Base-by-base conservation (phyloP, 2,888 invertebrate species). In the Limnephilus auricula region DNA sequence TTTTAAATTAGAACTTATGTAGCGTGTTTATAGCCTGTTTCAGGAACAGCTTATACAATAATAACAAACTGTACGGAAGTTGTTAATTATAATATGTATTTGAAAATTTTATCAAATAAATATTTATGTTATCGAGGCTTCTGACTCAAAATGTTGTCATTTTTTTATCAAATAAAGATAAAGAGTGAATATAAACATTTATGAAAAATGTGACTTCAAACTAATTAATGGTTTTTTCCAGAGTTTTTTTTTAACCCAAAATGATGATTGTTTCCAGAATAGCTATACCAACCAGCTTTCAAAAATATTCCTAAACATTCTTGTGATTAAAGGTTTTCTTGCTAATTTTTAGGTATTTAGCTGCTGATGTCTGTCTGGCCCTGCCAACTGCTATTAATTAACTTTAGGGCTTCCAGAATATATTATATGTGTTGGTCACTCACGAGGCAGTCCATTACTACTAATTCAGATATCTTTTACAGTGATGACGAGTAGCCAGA, bases 381-480 rank as follows among this genome's bases (percentile, higher is more conserved):
- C 65, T 65, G 25, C n/a, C 25, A 65, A n/a, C 65, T 25, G 65
- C 9, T n/a, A 65, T 45, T 13, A 45, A 65, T 65, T 65, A 65
- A 25, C n/a, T 65, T n/a, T 65, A 65, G 65, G n/a, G 25, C n/a
- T 65, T 65, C 65, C 65, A 65, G 65, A 25, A 65, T 65, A 65
- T 18, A 65, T 65, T 65, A 6, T 25, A 9, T n/a, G 65, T n/a
- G n/a, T 65, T n/a, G 65, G 65, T 25, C 65, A 65, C 65, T 65
- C 25, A 65, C n/a, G n/a, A 25, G 65, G 65, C 25, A 25, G 9
- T 25, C 65, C 65, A 65, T 65, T n/a, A 65, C 25, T 25, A 65
- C 65, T 65, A 65, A 65, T 65, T 25, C 65, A 65, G n/a, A 65
- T 65, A 65, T 82, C 37, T 32, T 82, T 82, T 82, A 82, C 34